Evolutionary conservation across 2,888 invertebrate species (phyloP), one percentile per base, ranked within the genome.

Genomic region (Drosophila nr. perissopoda): DNA sequence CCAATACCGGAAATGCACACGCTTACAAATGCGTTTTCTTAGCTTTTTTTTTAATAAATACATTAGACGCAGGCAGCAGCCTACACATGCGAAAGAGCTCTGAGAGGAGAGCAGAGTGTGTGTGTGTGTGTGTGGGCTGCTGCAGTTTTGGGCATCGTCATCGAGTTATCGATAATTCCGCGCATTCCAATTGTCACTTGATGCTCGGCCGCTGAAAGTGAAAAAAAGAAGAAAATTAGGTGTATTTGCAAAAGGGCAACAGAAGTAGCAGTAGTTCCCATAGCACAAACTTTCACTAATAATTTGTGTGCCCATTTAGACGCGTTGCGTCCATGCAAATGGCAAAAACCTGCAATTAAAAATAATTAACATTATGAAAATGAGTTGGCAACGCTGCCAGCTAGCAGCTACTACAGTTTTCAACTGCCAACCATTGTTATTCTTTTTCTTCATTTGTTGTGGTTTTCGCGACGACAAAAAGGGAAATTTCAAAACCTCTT

Each of bases 321-420:
- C 62, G 64, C 68, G 62, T 68, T 70, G 78, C 68, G 73, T 69
- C 70, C 60, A 70, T 69, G 69, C 68, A 76, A 85, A 85, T 77
- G 89, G 79, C 89, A 84, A 83, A 45, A 56, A 71, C 76, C 63
- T 69, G 68, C 82, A 87, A 90, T 87, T 87, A 87, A 90, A 87
- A 83, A 83, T 87, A 90, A 87, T 87, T 87, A 80, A 70, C 78
- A 82, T 86, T 89, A 87, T 89, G 88, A 85, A 86, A 82, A 89
- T 84, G 82, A 85, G 86, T 62, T 73, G 75, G 76, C 87, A 60
- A 71, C 52, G 48, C 57, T 36, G 27, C n/a, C 8, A 57, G 29
- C n/a, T 29, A 13, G 3, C 52, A 34, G 40, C 34, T 21, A n/a
- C 45, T 49, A 49, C 42, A 27, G 70, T 72, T 64, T 76, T n/a